Percentiles rank a stretch among this genome's conserved stretches.
phyloP scores from a whole-genome alignment of 2,113 vertebrate species.

The Xyliphius kryptos region DNA sequence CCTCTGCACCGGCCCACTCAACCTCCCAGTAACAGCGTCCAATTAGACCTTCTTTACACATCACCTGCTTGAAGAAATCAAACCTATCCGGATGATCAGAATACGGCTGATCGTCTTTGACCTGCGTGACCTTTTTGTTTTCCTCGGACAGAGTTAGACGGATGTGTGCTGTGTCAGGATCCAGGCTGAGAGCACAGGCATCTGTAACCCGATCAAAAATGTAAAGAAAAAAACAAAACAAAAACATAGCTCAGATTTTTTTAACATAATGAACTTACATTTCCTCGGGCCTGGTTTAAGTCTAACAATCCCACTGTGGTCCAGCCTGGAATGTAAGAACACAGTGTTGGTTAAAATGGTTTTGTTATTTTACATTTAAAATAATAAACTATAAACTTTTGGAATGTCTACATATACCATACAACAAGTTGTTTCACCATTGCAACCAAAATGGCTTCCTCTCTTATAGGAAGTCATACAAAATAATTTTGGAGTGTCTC shows the following conservation, averaged over 20 bases:
- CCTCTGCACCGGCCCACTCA: slow-evolving; percentile 10
- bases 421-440: too few relatives aligned
- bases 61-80: slow-evolving; percentile 19
- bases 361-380: too few relatives aligned
- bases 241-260: too few relatives aligned
- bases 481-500: too few relatives aligned
- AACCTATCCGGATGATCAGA: slow-evolving; percentile 12
- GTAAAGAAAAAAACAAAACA: too few relatives aligned
- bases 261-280: slow-evolving; percentile 9
- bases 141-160: slow-evolving; percentile 7
- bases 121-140: slow-evolving; percentile 15
- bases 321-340: neutral
- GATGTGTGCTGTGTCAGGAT: slow-evolving; percentile 15
- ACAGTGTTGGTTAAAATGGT: too few relatives aligned
- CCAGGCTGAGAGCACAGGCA: slow-evolving; percentile 7
- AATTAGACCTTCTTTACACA: neutral
- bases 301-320: neutral
- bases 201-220: neutral
- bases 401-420: too few relatives aligned
- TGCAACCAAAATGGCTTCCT: too few relatives aligned
- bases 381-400: too few relatives aligned
- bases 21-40: slow-evolving; percentile 23
- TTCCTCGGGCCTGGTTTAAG: slow-evolving; percentile 6
- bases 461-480: too few relatives aligned
- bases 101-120: slow-evolving; percentile 5